Base-by-base conservation (phyloP, 2,888 invertebrate species). In the Watsonalla binaria region DNA sequence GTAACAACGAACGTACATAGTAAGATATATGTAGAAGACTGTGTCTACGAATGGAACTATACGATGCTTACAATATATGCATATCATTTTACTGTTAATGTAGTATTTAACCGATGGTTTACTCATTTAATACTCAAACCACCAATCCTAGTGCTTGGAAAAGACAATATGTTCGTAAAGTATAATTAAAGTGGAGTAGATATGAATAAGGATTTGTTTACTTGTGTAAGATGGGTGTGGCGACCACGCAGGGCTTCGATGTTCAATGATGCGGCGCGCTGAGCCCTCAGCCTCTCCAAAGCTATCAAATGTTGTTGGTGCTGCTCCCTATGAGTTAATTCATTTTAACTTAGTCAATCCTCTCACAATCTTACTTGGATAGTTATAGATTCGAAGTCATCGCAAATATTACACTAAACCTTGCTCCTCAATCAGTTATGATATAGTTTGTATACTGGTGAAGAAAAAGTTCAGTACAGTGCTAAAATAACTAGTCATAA, bases 201-300 rank as follows among this genome's bases (percentile, higher is more conserved):
- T 8, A 11, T 5, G 9, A 2, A 14, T 15, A 6, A 14, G 14
- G 11, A 8, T 37, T 51, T 6, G 54, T 53, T 68, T 63, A 82
- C 82, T 59, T 62, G 60, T 9, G 70, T 70, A 46, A 83, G 64
- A 37, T 63, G 62, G 7, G 63, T 53, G 37, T 72, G 72, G 24
- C 78, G 72, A 0, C 61, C 59, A 39, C 66, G 59, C n/a, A 82
- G 57, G 2, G 54, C 51, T 24, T 73, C 72, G n/a, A 82, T 70
- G 53, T 68, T 68, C n/a, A 65, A 74, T 0, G 71, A 63, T 1
- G 70, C 66, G 0, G 55, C 46, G 5, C 75, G 58, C n/a, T 75
- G 70, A 0, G 58, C 56, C 2, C 74, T 63, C 5, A 61, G 34
- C 7, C 73, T 72, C 39, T 74, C 71, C 34, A 61, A 66, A 0